These are phyloP conservation scores for Macropus fuliginosus DNA, from an alignment of 2,797 vertebrate genomes.

Conservation along the genomic window DNA sequence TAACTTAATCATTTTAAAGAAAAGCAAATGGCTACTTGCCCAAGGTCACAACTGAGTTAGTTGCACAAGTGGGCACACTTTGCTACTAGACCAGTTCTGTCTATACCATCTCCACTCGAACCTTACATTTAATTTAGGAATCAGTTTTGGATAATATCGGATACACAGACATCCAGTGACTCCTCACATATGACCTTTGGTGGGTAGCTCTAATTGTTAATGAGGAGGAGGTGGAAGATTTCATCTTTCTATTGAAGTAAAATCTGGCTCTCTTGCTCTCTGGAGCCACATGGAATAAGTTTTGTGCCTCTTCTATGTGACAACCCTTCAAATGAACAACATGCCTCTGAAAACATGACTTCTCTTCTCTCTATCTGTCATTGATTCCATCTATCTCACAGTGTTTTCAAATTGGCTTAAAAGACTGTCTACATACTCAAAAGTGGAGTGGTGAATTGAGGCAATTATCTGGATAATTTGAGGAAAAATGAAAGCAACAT, in stretches of 20 bases:
- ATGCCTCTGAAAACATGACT: neutral
- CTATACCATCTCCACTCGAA: neutral
- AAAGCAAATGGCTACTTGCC: neutral
- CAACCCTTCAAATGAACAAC: neutral
- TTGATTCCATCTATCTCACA: neutral
- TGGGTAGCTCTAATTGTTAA: neutral
- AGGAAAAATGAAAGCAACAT: constrained; percentile 5
- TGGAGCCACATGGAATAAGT: neutral
- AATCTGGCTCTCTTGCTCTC: neutral
- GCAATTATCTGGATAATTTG: constrained; percentile 8
- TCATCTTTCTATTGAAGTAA: neutral
- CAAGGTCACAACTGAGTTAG: neutral
- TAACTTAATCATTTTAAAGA: neutral
- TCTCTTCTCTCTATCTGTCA: neutral
- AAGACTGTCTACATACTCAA: constrained; percentile 1
- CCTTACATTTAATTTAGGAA: neutral
- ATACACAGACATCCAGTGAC: neutral
- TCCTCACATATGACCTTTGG: neutral
- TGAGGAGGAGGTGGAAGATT: neutral
- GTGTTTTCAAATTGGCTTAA: neutral
- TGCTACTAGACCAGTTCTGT: neutral
- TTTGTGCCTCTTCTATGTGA: neutral
- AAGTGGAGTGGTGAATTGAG: neutral
- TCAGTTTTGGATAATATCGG: neutral
- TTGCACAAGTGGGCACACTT: neutral